These are phyloP conservation scores for Vanacampus margaritifer DNA, from an alignment of 2,113 vertebrate genomes.

Conservation along the genomic window DNA sequence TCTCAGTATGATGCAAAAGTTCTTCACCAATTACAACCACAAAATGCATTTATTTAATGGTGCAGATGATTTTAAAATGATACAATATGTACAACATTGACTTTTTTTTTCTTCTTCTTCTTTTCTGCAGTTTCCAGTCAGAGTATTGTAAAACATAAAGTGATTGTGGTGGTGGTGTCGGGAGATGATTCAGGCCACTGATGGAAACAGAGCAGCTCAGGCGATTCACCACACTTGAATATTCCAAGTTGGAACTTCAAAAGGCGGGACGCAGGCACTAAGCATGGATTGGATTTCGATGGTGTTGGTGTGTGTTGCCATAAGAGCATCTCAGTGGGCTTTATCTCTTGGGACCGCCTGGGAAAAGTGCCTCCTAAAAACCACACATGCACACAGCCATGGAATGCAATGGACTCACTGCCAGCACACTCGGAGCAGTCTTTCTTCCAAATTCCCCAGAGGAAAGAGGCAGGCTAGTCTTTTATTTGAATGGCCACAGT, in stretches of 20 bases:
- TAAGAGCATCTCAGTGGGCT: conserved; percentile 27
- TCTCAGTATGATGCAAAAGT: too few relatives aligned
- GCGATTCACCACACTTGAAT: conserved; percentile 30
- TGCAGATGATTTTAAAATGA: too few relatives aligned
- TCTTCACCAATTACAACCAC: too few relatives aligned
- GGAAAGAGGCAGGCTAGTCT: neutral
- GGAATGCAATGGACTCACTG: neutral
- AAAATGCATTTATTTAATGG: too few relatives aligned
- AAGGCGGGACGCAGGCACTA: conserved; percentile 14
- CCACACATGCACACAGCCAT: conserved; percentile 17
- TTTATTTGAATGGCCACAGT: neutral
- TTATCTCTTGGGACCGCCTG: conserved; percentile 34
- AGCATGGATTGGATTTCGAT: conserved; percentile 40
- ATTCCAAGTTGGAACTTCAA: conserved; percentile 22
- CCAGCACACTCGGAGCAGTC: neutral
- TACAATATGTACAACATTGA: too few relatives aligned
- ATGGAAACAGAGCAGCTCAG: conserved; percentile 28
- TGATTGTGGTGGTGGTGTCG: neutral
- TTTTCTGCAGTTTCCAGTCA: neutral
- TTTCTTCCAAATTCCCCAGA: neutral
- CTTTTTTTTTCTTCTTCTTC: too few relatives aligned
- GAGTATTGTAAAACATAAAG: neutral
- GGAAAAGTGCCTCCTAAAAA: conserved; percentile 26
- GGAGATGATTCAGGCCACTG: conserved; percentile 31
- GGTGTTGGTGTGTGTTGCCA: conserved; percentile 23